Evolutionary conservation across 2,113 vertebrate species (phyloP), one percentile per base, ranked within the genome.

Genomic region (Epinephelus cyanopodus): DNA sequence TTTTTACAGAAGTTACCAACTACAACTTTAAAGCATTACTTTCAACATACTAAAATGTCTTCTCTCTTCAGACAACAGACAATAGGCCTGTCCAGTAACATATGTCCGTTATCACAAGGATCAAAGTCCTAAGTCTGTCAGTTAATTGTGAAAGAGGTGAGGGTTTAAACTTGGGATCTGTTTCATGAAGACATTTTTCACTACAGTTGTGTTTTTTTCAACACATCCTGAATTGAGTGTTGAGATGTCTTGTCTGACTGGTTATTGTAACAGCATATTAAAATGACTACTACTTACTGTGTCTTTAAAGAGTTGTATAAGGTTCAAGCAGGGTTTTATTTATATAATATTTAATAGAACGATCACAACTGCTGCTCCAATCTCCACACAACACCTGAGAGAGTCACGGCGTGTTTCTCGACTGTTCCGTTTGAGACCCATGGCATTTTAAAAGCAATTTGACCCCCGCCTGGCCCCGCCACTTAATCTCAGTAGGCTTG

Each of bases 391-490:
- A 66, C 89, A 92, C 82, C 89, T 77, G 79, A 81, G 77, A 92
- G 85, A 87, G 74, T 90, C 78, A 65, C n/a, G 56, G 61, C 64
- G 57, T 83, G 56, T 89, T 83, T 88, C 92, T 70, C 84, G 90
- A 82, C 69, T 91, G 81, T 92, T 91, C 83, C 82, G 33, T 91
- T 93, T 92, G 83, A 94, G 91, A 93, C 92, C 92, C 84, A 76
- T 93, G 94, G 92, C 92, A 93, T 94, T 93, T 95, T 93, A 89
- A 94, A 94, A 95, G 92, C 89, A 89, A 89, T 93, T 92, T 93
- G 91, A 92, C 93, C 92, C 86, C 84, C 29, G 57, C 81, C 81
- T 85, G 83, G 84, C 85, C 83, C 85, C 17, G 29, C 74, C 81
- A 72, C 90, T 92, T 94, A 94, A 95, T 95, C 94, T 94, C 89